A percentile compares a stretch with the other conserved stretches of the same genome.
These are phyloP conservation scores for Henricia sp. DNA, from an alignment of 53 echinoderm and acorn worm species.

Conservation along the genomic window DNA sequence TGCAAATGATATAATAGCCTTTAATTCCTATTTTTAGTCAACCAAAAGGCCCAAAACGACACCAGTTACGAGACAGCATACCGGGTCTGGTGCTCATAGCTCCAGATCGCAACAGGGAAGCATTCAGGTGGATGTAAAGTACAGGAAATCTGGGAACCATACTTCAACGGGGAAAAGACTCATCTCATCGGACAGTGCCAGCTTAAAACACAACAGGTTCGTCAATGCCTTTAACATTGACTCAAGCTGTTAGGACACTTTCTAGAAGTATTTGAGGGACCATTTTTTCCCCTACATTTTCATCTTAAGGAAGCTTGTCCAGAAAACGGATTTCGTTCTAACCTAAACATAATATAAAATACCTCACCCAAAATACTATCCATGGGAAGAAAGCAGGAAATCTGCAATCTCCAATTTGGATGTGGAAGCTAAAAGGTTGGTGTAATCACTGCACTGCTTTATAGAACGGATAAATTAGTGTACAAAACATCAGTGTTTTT, in stretches of 20 bases:
- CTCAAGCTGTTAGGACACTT: not conserved
- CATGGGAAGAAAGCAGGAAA: no score
- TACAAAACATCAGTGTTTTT: no score
- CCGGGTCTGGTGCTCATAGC: not conserved
- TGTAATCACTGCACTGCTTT: no score
- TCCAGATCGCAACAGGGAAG: not conserved
- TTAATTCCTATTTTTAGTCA: not conserved
- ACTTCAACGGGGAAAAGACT: slow-evolving; percentile 50
- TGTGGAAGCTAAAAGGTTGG: no score
- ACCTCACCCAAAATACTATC: no score
- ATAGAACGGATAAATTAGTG: no score
- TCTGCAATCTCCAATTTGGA: no score
- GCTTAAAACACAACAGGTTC: slow-evolving; percentile 46
- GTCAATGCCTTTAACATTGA: not conserved
- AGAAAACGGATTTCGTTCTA: no score
- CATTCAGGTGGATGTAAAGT: not conserved
- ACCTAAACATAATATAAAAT: no score
- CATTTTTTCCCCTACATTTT: not conserved
- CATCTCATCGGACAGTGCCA: slow-evolving; percentile 59
- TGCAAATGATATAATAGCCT: not conserved
- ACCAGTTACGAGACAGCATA: slow-evolving; percentile 1
- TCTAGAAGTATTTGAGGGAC: not conserved
- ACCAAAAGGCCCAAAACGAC: slow-evolving; percentile 38
- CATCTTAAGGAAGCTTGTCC: not conserved
- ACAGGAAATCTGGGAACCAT: slow-evolving; percentile 24